Evolutionary conservation across 1,140 invertebrate genomes (phyloP).

Genomic region (Drosophila triauraria): DNA sequence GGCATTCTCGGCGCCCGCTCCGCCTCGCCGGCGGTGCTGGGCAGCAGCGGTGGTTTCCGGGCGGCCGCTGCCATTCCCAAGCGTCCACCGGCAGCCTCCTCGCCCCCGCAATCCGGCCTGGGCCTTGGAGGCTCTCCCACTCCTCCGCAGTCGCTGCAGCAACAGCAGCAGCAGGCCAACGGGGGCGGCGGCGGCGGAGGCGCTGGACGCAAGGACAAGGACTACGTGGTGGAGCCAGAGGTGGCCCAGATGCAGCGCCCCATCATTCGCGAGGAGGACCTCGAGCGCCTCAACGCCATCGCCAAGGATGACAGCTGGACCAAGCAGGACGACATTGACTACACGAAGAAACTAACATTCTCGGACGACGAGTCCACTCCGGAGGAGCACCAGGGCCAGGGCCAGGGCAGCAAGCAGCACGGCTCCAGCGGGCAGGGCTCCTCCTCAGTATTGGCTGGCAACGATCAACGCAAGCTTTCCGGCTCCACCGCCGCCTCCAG

Average conservation of each 20-base stretch:
- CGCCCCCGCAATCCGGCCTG: constrained; percentile 40
- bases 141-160: constrained; percentile 53
- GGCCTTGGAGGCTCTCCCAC: constrained; percentile 48
- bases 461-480: constrained; percentile 59
- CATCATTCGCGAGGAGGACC: constrained; percentile 96
- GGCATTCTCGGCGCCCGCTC: constrained; percentile 83
- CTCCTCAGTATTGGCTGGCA: constrained; percentile 49
- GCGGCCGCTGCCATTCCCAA: constrained; percentile 75
- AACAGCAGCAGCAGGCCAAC: constrained; percentile 56
- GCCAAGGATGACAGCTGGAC: constrained; percentile 96
- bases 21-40: constrained; percentile 71
- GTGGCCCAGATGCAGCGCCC: constrained; percentile 87
- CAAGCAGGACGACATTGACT: constrained; percentile 96
- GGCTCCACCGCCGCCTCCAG: constrained; percentile 44
- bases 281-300: constrained; percentile 96
- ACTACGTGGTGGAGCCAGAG: constrained; percentile 81
- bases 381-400: constrained; percentile 75
- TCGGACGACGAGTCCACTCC: constrained; percentile 93
- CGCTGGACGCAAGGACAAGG: constrained; percentile 68
- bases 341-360: constrained; percentile 97
- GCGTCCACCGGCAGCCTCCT: constrained; percentile 51
- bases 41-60: constrained; percentile 66
- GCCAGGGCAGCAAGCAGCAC: constrained; percentile 45
- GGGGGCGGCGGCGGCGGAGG: constrained; percentile 74
- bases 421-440: constrained; percentile 16